Percentiles rank a stretch among this genome's conserved stretches.
phyloP scores from a whole-genome alignment of 1,140 invertebrate species.

The Diorhabda carinulata region DNA sequence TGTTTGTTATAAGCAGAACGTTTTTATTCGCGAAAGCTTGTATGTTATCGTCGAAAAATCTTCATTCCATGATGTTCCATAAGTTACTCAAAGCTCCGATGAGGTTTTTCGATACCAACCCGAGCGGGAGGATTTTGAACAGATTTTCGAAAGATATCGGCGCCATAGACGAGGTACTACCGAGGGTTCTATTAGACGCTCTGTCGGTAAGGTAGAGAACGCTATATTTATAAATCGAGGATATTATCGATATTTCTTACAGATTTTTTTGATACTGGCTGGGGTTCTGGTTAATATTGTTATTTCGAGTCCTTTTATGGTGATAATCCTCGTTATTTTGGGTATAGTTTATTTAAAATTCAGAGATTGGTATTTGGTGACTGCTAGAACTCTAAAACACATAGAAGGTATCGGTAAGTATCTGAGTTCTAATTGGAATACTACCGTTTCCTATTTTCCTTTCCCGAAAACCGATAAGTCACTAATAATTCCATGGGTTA shows the following conservation, averaged over 20 bases:
- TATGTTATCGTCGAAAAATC: slow-evolving; percentile 66
- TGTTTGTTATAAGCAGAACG: slow-evolving; percentile 43
- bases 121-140: slow-evolving; percentile 71
- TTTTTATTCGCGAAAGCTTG: slow-evolving; percentile 49
- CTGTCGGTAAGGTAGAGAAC: background rate
- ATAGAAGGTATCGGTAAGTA: background rate
- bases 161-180: slow-evolving; percentile 72
- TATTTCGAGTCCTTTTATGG: background rate
- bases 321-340: background rate
- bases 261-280: background rate
- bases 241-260: background rate
- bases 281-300: background rate
- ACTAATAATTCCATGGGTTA: too few species aligned
- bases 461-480: too few species aligned
- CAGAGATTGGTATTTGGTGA: background rate
- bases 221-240: background rate
- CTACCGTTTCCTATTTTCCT: too few species aligned
- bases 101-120: slow-evolving; percentile 74
- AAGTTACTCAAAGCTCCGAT: slow-evolving; percentile 53
- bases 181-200: slow-evolving; percentile 62
- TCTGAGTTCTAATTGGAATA: too few species aligned
- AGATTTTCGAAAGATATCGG: slow-evolving; percentile 75
- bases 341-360: background rate
- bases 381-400: background rate
- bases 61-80: slow-evolving; percentile 75